These are phyloP conservation scores for Hirundichthys speculiger DNA, from an alignment of 2,113 vertebrate species.

Conservation along the genomic window DNA sequence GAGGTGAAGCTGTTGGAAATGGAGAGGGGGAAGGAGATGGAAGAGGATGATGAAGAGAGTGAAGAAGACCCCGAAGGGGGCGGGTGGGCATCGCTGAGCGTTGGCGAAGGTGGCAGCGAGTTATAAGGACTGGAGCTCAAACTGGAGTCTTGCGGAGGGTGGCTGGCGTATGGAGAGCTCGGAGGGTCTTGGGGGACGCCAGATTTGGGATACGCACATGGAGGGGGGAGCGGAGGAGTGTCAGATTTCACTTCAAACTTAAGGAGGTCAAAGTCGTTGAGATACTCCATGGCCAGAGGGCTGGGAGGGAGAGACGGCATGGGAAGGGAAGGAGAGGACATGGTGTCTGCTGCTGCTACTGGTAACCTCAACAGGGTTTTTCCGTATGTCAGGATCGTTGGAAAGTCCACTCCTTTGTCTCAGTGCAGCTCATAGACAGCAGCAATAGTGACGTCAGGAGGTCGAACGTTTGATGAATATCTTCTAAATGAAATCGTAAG, in stretches of 20 bases:
- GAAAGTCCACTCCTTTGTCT: constrained; percentile 45
- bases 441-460: constrained; percentile 39
- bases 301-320: constrained; percentile 90
- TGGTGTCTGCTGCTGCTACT: constrained; percentile 46
- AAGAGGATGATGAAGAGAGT: constrained; percentile 79
- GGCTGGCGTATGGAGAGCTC: constrained; percentile 83
- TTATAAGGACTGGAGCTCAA: constrained; percentile 95
- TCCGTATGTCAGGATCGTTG: constrained; percentile 57
- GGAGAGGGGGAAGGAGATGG: constrained; percentile 81
- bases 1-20: constrained; percentile 76
- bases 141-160: constrained; percentile 92
- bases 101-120: constrained; percentile 96
- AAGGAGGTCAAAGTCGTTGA: constrained; percentile 98
- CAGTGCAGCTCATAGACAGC: constrained; percentile 63
- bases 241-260: constrained; percentile 96
- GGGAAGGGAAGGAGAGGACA: constrained; percentile 79
- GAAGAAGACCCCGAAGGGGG: constrained; percentile 78
- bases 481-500: constrained; percentile 29
- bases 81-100: constrained; percentile 91
- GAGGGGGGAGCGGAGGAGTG: constrained; percentile 88
- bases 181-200: constrained; percentile 64
- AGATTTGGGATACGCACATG: constrained; percentile 81
- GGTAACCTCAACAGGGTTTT: constrained; percentile 33
- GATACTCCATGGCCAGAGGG: constrained; percentile 98
- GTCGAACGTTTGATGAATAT: constrained; percentile 26